Base-by-base conservation (phyloP, 2,888 invertebrate genomes). In the Alsophila aescularia region DNA sequence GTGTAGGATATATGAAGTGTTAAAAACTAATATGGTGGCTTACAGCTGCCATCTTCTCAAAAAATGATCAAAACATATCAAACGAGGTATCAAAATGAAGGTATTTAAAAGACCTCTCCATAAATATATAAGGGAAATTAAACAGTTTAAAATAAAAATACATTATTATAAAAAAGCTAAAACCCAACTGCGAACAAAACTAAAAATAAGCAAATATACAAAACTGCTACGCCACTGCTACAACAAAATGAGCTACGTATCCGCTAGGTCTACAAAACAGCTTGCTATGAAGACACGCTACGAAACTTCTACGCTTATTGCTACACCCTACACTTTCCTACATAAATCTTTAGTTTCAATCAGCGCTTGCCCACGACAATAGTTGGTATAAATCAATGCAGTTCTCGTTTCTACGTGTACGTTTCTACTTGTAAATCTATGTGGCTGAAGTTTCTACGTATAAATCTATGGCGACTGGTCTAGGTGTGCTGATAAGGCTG, bases 321-420 rank as follows among this genome's bases (percentile, higher is more conserved):
- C 36, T 18, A 36, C 10, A 5, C 14, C 8, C 35, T 35, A 35
- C n/a, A n/a, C 3, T n/a, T n/a, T 16, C 36, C 9, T 1, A 36
- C 36, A 36, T 36, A 36, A 36, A 36, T 36, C 36, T 10, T 2
- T 15, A n/a, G 29, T 29, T 40, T 40, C 27, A 40, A 41, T 36
- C 36, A 16, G 36, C 16, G 18, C 14, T 13, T 36, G 36, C 36
- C 10, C 15, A 3, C n/a, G 36, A 36, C 36, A 36, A 4, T 36
- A 15, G 8, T n/a, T 16, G 29, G 2, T 14, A 29, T 41, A 41
- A 41, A 41, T 29, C 41, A 41, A n/a, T 12, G 40, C 12, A 40
- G 24, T 14, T 40, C 13, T 15, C 10, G 39, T 14, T 29, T n/a
- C 41, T 8, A 14, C 10, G n/a, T 12, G 5, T 12, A 32, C 4